Percentiles rank a stretch among this genome's conserved stretches.
Evolutionary conservation across 2,888 invertebrate species (phyloP).

Genomic region (Graphium colonna): DNA sequence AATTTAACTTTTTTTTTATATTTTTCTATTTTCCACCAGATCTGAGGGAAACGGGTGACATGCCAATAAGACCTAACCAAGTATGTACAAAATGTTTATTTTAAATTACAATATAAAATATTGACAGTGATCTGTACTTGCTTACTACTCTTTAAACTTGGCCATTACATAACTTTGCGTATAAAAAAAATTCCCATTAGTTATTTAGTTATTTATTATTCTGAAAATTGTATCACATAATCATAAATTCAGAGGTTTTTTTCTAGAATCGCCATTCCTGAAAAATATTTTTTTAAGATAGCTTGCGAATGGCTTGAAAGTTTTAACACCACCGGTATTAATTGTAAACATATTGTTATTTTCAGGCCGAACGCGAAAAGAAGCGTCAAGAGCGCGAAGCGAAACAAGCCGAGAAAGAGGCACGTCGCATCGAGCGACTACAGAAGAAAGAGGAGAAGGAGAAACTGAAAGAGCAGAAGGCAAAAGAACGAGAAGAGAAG

Average conservation of each 20-base stretch:
- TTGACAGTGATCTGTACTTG: no score
- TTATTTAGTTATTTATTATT: no score
- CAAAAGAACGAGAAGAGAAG: constrained; percentile 73
- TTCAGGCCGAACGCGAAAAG: constrained; percentile 74
- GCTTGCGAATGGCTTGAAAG: not conserved
- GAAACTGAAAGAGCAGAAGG: constrained; percentile 65
- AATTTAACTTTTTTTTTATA: no score
- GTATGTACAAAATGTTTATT: constrained; percentile 40
- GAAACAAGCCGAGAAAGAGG: constrained; percentile 72
- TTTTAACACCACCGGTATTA: not conserved
- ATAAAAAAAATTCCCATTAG: no score
- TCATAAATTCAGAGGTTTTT: no score
- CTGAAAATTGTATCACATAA: no score
- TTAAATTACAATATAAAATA: no score
- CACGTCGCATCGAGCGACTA: constrained; percentile 63
- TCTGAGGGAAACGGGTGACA: constrained; percentile 52
- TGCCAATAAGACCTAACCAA: constrained; percentile 55
- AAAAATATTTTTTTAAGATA: not conserved
- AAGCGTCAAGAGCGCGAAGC: constrained; percentile 77
- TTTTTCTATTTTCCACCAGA: no score
- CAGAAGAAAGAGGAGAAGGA: constrained; percentile 75
- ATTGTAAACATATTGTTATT: constrained; percentile 14
- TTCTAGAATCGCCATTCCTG: no score
- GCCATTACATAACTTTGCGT: no score
- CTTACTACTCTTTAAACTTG: no score